A percentile compares a stretch with the other conserved stretches of the same genome.
Evolutionary conservation across 2,113 vertebrate species (phyloP).

Genomic region (Sinocyclocheilus rhinocerous): DNA sequence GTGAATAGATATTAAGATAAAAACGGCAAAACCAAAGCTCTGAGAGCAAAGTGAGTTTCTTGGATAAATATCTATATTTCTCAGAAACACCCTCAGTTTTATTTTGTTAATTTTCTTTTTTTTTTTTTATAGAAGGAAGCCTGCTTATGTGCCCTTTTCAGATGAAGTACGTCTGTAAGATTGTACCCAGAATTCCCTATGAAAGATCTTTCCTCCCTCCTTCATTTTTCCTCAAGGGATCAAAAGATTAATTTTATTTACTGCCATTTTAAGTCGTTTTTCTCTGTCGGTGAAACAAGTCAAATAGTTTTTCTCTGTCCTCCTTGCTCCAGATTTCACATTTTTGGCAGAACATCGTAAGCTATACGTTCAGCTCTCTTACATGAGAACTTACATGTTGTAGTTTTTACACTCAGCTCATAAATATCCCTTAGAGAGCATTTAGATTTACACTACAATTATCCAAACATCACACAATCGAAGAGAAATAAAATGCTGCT

Average conservation of each 20-base stretch:
- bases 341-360: neutral
- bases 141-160: neutral
- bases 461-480: constrained; percentile 5
- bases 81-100: constrained; percentile 21
- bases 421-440: constrained; percentile 8
- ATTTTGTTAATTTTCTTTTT: no score
- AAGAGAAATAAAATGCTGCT: constrained; percentile 21
- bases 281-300: neutral
- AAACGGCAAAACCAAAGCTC: neutral
- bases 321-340: neutral
- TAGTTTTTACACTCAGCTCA: neutral
- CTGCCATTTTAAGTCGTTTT: neutral
- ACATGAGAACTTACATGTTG: constrained; percentile 5
- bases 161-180: neutral
- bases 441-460: neutral
- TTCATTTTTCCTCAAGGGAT: neutral
- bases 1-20: constrained; percentile 24
- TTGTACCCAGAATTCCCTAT: neutral
- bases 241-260: neutral
- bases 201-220: neutral
- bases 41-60: neutral
- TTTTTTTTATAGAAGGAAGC: no score
- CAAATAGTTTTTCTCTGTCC: neutral
- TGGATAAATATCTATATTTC: constrained; percentile 4
- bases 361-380: neutral